A percentile compares a stretch with the other conserved stretches of the same genome.
Evolutionary conservation across 2,113 vertebrate genomes (phyloP).

Genomic region (Sigmodon hispidus): DNA sequence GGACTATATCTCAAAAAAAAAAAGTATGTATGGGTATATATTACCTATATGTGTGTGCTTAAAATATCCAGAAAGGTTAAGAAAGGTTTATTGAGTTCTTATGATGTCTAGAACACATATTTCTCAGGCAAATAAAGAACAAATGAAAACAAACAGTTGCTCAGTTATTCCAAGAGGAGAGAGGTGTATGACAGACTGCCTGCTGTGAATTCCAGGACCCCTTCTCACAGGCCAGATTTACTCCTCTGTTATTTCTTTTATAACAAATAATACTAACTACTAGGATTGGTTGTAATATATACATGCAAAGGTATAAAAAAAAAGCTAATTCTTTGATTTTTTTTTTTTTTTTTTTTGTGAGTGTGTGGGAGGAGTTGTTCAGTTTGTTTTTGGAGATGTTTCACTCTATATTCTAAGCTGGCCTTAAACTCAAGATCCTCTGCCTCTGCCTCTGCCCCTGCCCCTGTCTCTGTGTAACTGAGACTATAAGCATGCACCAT

Average conservation of each 20-base stretch:
- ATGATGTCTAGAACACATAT: not conserved
- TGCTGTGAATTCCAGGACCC: not conserved
- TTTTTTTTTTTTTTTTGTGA: no score
- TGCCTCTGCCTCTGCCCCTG: no score
- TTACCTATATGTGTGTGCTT: not conserved
- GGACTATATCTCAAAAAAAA: not conserved
- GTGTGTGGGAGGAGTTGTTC: no score
- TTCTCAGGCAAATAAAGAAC: conserved; percentile 40
- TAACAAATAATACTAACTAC: not conserved
- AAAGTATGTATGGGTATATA: no score
- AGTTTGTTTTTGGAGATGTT: not conserved
- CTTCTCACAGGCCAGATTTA: not conserved
- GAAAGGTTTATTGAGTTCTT: not conserved
- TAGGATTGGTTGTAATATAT: not conserved
- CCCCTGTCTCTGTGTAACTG: not conserved
- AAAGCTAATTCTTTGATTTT: not conserved
- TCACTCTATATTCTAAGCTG: not conserved
- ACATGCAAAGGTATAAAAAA: not conserved
- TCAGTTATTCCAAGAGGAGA: not conserved
- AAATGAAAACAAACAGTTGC: conserved; percentile 3
- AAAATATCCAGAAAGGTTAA: not conserved
- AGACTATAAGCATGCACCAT: not conserved
- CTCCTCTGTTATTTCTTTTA: not conserved
- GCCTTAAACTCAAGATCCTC: not conserved
- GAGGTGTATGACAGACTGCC: not conserved